Percentiles rank a stretch among this genome's conserved stretches.
phyloP scores from a whole-genome alignment of 2,797 vertebrate genomes.

The Thripadectes ignobilis region DNA sequence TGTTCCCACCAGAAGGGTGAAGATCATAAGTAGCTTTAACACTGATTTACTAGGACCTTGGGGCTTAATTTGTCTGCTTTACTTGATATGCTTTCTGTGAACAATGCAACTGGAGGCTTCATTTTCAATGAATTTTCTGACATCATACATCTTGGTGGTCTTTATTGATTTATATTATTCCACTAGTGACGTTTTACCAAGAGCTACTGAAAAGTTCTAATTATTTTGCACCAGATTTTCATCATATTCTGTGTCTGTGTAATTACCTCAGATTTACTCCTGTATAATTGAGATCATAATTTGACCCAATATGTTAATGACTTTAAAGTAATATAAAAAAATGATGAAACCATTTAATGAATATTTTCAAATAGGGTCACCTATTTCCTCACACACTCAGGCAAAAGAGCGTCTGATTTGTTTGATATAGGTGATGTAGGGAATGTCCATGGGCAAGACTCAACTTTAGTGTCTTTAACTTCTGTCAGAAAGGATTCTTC shows the following conservation, averaged over 20 bases:
- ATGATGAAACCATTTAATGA: constrained; percentile 58
- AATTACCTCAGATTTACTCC: constrained; percentile 36
- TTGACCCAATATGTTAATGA: constrained; percentile 36
- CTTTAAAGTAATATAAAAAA: constrained; percentile 36
- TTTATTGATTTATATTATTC: constrained; percentile 29
- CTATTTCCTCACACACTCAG: constrained; percentile 30
- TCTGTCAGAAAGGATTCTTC: not conserved
- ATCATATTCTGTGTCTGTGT: not conserved
- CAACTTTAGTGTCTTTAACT: not conserved
- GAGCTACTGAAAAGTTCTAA: constrained; percentile 2
- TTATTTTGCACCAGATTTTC: constrained; percentile 41
- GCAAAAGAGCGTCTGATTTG: constrained; percentile 44
- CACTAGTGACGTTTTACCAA: constrained; percentile 2
- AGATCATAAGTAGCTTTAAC: not conserved
- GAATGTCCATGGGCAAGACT: not conserved
- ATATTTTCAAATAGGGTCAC: constrained; percentile 62
- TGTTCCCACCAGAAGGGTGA: not conserved
- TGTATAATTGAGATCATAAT: constrained; percentile 38
- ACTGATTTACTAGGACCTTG: not conserved
- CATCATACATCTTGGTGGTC: not conserved
- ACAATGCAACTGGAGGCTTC: not conserved
- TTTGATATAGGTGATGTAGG: constrained; percentile 38
- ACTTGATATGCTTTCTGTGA: not conserved
- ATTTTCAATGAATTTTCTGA: not conserved
- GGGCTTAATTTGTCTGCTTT: not conserved